Conservation (phyloP, 1,140 invertebrate species). For the Capitella teleta region DNA sequence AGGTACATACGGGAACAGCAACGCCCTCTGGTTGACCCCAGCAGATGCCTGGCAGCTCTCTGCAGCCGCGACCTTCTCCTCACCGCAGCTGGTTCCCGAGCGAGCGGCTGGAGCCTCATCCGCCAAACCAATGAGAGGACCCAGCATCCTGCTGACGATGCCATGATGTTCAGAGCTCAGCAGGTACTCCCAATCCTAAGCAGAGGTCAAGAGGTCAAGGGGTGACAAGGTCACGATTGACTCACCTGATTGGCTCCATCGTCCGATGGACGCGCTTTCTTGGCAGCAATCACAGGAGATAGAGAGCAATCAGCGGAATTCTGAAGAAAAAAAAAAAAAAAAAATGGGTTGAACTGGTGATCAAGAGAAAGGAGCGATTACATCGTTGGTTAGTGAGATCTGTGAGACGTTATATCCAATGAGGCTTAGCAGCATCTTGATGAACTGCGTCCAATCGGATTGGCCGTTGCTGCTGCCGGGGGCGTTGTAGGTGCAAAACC, state of each 20-base stretch:
- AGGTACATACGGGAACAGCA: conserved; percentile 62
- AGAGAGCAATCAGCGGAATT: conserved; percentile 41
- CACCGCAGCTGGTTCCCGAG: conserved; percentile 16
- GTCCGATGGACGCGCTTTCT: conserved; percentile 53
- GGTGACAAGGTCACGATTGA: conserved; percentile 19
- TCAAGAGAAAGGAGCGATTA: conserved; percentile 4
- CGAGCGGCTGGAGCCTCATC: conserved; percentile 18
- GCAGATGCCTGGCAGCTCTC: conserved; percentile 29
- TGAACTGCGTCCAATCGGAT: conserved; percentile 75
- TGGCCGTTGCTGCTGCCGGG: conserved; percentile 66
- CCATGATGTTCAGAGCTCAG: conserved; percentile 49
- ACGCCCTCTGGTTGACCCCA: conserved; percentile 53
- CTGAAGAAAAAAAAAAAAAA: conserved; percentile 22
- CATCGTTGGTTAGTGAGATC: conserved; percentile 43
- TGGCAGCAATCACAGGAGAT: conserved; percentile 39
- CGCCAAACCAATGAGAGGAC: conserved; percentile 28
- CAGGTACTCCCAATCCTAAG: conserved; percentile 66
- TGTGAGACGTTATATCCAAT: conserved; percentile 64
- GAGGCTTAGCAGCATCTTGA: conserved; percentile 43
- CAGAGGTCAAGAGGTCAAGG: not conserved
- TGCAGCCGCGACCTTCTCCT: conserved; percentile 31
- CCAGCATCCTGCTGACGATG: conserved; percentile 13
- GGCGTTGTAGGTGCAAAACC: conserved; percentile 76
- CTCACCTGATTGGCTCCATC: conserved; percentile 40
- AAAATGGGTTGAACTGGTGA: not conserved